Evolutionary conservation across 2,888 invertebrate genomes (phyloP), one percentile per base, ranked within the genome.

Genomic region (Dasypolia templi): DNA sequence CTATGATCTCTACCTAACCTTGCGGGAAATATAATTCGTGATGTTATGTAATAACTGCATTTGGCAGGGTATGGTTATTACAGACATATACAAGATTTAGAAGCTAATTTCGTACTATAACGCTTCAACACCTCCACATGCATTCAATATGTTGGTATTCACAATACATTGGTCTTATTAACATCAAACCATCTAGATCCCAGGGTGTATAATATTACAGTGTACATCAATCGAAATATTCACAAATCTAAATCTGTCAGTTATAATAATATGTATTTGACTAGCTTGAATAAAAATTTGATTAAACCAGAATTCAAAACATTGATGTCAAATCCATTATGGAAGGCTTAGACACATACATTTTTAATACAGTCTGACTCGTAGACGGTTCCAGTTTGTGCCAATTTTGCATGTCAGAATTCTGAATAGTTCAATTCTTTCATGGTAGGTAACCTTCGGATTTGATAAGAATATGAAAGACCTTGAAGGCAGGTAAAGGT

Each of bases 401-500:
- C 39, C 58, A 46, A 74, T 61, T 39, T 61, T 12, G n/a, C 35
- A 9, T 56, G 51, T 56, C 56, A 69, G 53, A 42, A 53, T 66
- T 65, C 26, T 32, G 61, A 62, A 56, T 62, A 81, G 29, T 62
- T 66, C 51, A 67, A 73, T 84, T 81, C 64, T 81, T 75, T 66
- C 65, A 55, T 73, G 59, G 74, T 61, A 51, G 63, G 73, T 59
- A 55, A 83, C 75, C 66, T 68, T 75, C 39, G 35, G 29, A 81
- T 49, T 81, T 53, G 26, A 46, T 55, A 75, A 84, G 61, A 84
- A 81, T 81, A 84, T 84, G 69, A 44, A 81, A 69, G 53, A 26
- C 66, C 74, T 66, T 77, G 46, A 32, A 75, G 29, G 49, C 22
- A 59, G 39, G 39, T 68, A 65, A 61, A 51, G 78, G 35, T 39